These are phyloP conservation scores for Donacobius atricapilla DNA, from an alignment of 2,113 vertebrate genomes.

Conservation along the genomic window DNA sequence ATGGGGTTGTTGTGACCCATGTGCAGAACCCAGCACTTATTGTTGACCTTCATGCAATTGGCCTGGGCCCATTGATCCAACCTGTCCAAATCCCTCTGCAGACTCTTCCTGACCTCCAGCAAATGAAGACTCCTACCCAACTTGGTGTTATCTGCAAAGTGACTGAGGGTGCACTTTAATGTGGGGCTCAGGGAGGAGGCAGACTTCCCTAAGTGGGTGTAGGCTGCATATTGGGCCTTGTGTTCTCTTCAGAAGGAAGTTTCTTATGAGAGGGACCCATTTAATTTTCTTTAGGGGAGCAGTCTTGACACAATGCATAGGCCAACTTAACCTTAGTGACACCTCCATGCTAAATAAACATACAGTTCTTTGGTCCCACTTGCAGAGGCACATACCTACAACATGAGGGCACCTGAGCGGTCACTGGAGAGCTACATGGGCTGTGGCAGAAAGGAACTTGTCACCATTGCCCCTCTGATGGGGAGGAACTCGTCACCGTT, in stretches of 20 bases:
- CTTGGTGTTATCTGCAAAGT: background rate
- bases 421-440: rapidly evolving
- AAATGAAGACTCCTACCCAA: background rate
- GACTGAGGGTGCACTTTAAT: rapidly evolving
- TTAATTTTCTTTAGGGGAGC: background rate
- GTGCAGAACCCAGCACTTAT: background rate
- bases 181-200: background rate
- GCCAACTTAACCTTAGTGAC: background rate
- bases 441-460: rapidly evolving
- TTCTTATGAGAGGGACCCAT: background rate
- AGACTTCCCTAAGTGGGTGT: background rate
- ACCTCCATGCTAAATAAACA: background rate
- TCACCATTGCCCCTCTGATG: rapidly evolving
- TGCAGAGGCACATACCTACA: background rate
- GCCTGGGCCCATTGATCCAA: rapidly evolving
- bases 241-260: background rate
- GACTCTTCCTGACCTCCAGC: background rate
- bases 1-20: background rate
- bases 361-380: background rate
- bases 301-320: background rate
- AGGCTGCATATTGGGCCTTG: background rate
- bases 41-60: background rate
- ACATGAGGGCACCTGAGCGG: rapidly evolving
- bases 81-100: background rate
- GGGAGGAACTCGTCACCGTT: background rate